A percentile compares a stretch with the other conserved stretches of the same genome.
phyloP scores from a whole-genome alignment of 2,797 vertebrate genomes.

The Gadopsis bispinosus region DNA sequence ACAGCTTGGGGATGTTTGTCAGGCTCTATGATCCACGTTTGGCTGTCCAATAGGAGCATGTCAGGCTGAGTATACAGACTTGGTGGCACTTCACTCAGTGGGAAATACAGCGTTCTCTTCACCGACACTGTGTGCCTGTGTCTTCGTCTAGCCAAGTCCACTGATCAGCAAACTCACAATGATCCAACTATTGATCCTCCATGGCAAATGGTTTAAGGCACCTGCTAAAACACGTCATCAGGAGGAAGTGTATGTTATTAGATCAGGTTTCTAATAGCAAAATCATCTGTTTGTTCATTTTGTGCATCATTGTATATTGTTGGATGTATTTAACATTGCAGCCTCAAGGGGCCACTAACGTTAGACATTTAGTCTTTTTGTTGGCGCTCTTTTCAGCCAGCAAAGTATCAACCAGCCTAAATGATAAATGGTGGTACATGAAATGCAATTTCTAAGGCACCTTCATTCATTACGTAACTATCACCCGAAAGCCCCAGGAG shows the following conservation, averaged over 20 bases:
- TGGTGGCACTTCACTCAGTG: too few species aligned
- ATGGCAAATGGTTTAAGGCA: neutral
- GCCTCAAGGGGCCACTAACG: neutral
- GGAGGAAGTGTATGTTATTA: neutral
- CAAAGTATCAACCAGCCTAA: neutral
- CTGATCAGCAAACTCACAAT: neutral
- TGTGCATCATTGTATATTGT: neutral
- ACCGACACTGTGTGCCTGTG: too few species aligned
- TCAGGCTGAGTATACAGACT: too few species aligned
- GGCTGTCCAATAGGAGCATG: too few species aligned
- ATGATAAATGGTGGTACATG: conserved; percentile 2
- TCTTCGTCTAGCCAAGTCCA: neutral
- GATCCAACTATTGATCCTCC: neutral
- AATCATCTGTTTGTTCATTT: neutral
- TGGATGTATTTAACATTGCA: neutral
- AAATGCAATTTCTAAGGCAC: neutral
- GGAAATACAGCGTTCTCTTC: too few species aligned
- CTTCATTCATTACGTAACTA: conserved; percentile 10
- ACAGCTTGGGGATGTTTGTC: too few species aligned
- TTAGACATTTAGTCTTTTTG: neutral
- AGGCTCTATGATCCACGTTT: too few species aligned
- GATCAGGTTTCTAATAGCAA: neutral
- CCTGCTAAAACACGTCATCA: neutral
- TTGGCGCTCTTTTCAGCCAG: neutral
- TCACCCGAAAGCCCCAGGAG: conserved; percentile 15